Base-by-base conservation (phyloP, 1,140 invertebrate genomes). In the Calycopis cecrops region DNA sequence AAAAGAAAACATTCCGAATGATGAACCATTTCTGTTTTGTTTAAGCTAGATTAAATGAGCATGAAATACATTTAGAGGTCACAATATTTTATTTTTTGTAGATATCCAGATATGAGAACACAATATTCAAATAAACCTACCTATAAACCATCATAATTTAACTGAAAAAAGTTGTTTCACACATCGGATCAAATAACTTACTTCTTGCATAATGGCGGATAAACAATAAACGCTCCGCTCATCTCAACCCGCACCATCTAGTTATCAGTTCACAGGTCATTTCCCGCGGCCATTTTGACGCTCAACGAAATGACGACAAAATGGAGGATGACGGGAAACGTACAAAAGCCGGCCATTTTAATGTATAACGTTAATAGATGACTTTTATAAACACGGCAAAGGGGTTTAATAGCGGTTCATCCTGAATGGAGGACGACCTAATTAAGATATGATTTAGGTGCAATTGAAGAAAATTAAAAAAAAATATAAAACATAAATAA, bases 281-380 rank as follows among this genome's bases (percentile, higher is more conserved):
- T 71, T 68, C 67, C 52, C 59, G 57, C 42, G 51, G 57, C 55
- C 61, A 63, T 63, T 71, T 68, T 68, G 65, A 60, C 55, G 62
- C 54, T 56, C 51, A 48, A 52, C 55, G 40, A 55, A 68, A 71
- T 71, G 68, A 63, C 62, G 54, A 40, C 52, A 53, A 44, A 53
- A 53, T 53, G 38, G 52, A 53, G 52, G 52, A 44, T 53, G 52
- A 53, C 52, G 52, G 52, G 33, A 53, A 44, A 44, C 40, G 37
- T 16, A 49, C 54, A 53, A 48, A 48, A 10, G 35, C 54, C 57
- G 57, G 57, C 55, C 50, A 59, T 60, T 59, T 60, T 59, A 28
- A 28, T 28, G 2, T 28, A 28, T 63, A 57, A 59, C 42, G 53
- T 63, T 28, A 60, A 63, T 60, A 49, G 48, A 44, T 44, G 40